phyloP scores from a whole-genome alignment of 2,113 vertebrate genomes.

The Strix aluco region DNA sequence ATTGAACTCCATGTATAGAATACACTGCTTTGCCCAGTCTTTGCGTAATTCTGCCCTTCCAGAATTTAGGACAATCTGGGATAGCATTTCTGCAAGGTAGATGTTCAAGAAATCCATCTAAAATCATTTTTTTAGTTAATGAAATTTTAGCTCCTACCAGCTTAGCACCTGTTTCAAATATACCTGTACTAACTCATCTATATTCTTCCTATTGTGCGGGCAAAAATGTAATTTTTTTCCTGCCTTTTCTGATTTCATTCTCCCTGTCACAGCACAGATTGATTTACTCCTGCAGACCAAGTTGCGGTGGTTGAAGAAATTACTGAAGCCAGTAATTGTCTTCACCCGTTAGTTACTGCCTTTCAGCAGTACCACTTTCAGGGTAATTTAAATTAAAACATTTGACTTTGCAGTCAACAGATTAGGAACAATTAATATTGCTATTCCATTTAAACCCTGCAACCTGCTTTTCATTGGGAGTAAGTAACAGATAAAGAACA shows the following conservation, averaged over 20 bases:
- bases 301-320: conserved; percentile 4
- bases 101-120: background rate
- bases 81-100: background rate
- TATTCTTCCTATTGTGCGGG: background rate
- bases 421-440: background rate
- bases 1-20: background rate
- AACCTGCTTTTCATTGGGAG: background rate
- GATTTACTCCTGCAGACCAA: conserved; percentile 18
- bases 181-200: background rate
- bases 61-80: background rate
- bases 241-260: background rate
- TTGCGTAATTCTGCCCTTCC: background rate
- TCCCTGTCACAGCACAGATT: background rate
- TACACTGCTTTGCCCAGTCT: background rate
- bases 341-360: background rate
- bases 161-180: background rate
- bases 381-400: background rate
- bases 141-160: background rate
- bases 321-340: conserved; percentile 5
- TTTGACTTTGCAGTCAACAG: background rate
- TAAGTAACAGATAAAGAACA: background rate
- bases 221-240: background rate
- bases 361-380: background rate
- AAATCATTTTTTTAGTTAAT: background rate
- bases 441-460: background rate